These are phyloP conservation scores for Shinisaurus crocodilurus DNA, from an alignment of 2,113 vertebrate species.

Conservation along the genomic window DNA sequence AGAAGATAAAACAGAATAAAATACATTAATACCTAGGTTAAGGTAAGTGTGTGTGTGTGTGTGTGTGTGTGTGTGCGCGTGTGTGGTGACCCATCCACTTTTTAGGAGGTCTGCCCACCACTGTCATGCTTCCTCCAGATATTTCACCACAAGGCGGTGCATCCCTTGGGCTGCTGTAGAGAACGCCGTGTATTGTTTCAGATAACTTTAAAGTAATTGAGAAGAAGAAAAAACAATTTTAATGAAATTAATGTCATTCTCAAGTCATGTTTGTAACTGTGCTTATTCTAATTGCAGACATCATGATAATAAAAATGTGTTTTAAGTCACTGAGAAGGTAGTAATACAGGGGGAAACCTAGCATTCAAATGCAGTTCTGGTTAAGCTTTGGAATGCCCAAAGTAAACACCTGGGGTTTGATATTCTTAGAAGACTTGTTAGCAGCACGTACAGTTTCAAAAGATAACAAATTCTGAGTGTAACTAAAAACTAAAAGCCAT, in stretches of 20 bases:
- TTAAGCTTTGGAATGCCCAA: conserved; percentile 27
- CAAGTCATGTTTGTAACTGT: neutral
- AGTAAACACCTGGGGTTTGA: conserved; percentile 20
- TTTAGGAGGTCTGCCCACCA: neutral
- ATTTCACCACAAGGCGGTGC: neutral
- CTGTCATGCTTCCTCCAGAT: neutral
- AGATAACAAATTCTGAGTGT: conserved; percentile 64
- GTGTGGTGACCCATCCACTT: too few relatives aligned
- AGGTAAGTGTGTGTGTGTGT: too few relatives aligned
- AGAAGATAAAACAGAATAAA: too few relatives aligned
- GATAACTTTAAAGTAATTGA: neutral
- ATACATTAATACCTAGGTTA: too few relatives aligned
- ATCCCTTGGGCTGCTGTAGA: neutral
- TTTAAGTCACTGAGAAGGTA: conserved; percentile 29
- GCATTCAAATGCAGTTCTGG: neutral
- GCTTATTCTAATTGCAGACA: neutral
- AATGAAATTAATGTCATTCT: neutral
- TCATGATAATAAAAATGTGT: fast-evolving
- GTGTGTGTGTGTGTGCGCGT: too few relatives aligned
- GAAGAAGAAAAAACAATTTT: neutral
- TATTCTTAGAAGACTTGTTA: conserved; percentile 31
- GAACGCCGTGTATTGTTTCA: neutral
- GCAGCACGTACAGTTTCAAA: conserved; percentile 11
- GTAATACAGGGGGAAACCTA: neutral
- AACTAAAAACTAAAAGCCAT: neutral